Evolutionary conservation across 1,140 invertebrate genomes (phyloP).

Genomic region (Eubasilissa regina): DNA sequence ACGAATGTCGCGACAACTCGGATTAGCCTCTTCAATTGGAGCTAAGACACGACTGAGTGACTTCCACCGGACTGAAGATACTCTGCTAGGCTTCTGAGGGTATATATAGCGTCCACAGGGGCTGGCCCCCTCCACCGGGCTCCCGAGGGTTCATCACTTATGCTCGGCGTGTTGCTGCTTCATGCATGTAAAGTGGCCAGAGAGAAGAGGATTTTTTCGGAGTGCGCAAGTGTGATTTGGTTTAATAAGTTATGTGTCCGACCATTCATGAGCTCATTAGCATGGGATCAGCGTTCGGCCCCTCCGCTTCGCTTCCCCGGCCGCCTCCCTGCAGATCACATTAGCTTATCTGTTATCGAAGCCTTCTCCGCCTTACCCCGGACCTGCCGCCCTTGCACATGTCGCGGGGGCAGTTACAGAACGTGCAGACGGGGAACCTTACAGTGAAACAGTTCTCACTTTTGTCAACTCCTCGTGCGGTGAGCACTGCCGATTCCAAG

Average conservation of each 20-base stretch:
- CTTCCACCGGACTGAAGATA: constrained; percentile 60
- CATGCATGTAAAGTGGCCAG: constrained; percentile 58
- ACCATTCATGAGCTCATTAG: constrained; percentile 53
- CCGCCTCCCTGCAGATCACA: background rate
- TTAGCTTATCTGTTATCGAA: background rate
- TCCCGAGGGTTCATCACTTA: constrained; percentile 55
- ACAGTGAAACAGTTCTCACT: too few relatives aligned
- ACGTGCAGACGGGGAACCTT: too few relatives aligned
- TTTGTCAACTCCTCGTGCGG: too few relatives aligned
- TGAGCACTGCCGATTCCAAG: too few relatives aligned
- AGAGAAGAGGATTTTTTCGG: constrained; percentile 59
- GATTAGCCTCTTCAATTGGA: constrained; percentile 50
- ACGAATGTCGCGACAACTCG: constrained; percentile 15
- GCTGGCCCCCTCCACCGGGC: constrained; percentile 43
- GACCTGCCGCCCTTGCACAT: background rate
- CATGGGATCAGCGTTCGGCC: constrained; percentile 25
- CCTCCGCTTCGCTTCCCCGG: constrained; percentile 4
- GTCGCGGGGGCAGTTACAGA: background rate
- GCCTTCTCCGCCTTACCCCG: background rate
- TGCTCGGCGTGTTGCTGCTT: constrained; percentile 54
- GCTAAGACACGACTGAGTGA: constrained; percentile 58
- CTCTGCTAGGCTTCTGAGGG: background rate
- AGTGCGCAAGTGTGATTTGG: constrained; percentile 60
- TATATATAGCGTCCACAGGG: constrained; percentile 52
- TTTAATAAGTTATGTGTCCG: constrained; percentile 57